A percentile compares a stretch with the other conserved stretches of the same genome.
phyloP scores from a whole-genome alignment of 2,113 vertebrate species.

The Aptenodytes patagonicus region DNA sequence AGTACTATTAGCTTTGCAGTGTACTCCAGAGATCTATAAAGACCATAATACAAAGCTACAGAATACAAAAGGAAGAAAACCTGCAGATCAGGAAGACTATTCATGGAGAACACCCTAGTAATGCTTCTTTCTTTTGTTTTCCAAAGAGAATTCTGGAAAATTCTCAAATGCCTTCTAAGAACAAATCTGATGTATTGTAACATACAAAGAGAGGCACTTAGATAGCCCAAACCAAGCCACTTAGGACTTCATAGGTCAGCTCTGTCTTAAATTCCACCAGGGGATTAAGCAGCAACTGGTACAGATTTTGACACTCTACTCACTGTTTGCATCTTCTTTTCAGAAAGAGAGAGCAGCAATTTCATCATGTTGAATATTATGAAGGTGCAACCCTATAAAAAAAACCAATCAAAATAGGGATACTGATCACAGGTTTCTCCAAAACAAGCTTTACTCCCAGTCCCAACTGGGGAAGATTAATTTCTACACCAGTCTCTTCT shows the following conservation, averaged over 20 bases:
- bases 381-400: background rate
- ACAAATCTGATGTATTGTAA: background rate
- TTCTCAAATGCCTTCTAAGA: background rate
- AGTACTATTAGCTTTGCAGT: background rate
- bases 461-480: background rate
- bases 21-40: background rate
- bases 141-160: background rate
- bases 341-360: background rate
- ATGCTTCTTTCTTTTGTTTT: background rate
- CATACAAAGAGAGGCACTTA: background rate
- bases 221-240: background rate
- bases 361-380: background rate
- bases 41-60: background rate
- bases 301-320: background rate
- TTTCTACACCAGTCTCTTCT: background rate
- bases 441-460: background rate
- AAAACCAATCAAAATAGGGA: background rate
- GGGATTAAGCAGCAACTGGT: background rate
- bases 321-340: background rate
- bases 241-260: background rate
- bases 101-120: background rate
- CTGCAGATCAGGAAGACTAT: background rate
- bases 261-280: background rate
- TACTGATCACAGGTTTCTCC: background rate
- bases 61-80: background rate